These are phyloP conservation scores for Pristionchus maxplancki DNA, from an alignment of 2,888 invertebrate species.

Conservation along the genomic window DNA sequence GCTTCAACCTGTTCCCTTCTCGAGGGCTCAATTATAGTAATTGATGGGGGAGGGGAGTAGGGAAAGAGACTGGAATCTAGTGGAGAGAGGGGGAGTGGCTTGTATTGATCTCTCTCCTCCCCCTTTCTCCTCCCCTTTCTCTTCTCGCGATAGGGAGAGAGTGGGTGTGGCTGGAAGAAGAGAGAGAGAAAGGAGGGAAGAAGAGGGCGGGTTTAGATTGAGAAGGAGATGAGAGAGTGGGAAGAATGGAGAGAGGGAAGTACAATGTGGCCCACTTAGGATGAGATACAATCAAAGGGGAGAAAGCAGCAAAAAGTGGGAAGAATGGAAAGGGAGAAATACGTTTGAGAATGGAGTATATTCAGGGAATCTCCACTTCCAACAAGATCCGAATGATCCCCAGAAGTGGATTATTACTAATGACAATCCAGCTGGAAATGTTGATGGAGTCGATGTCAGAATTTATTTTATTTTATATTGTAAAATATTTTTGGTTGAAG, in stretches of 20 bases:
- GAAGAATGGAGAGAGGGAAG: background rate
- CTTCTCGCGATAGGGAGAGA: background rate
- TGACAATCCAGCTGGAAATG: conserved; percentile 57
- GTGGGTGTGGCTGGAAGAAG: background rate
- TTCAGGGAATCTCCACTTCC: conserved; percentile 83
- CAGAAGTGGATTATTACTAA: conserved; percentile 84
- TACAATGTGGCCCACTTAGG: conserved; percentile 39
- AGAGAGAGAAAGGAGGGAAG: background rate
- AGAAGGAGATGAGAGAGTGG: conserved; percentile 6
- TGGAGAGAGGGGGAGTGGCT: background rate
- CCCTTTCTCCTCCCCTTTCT: background rate
- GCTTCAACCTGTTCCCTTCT: conserved; percentile 15
- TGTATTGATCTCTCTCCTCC: conserved; percentile 1
- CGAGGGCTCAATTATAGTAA: background rate
- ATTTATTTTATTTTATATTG: background rate
- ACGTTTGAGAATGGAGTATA: conserved; percentile 4
- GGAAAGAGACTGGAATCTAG: background rate
- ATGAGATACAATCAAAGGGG: conserved; percentile 31
- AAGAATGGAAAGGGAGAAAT: no score
- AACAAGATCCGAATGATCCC: conserved; percentile 89
- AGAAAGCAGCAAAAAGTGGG: conserved; percentile 42
- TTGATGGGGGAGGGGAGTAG: background rate
- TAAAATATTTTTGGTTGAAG: no score
- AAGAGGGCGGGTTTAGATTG: conserved; percentile 14
- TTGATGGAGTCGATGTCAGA: conserved; percentile 52